Conservation (phyloP, 2,797 vertebrate genomes). For the Hemitrygon akajei region DNA sequence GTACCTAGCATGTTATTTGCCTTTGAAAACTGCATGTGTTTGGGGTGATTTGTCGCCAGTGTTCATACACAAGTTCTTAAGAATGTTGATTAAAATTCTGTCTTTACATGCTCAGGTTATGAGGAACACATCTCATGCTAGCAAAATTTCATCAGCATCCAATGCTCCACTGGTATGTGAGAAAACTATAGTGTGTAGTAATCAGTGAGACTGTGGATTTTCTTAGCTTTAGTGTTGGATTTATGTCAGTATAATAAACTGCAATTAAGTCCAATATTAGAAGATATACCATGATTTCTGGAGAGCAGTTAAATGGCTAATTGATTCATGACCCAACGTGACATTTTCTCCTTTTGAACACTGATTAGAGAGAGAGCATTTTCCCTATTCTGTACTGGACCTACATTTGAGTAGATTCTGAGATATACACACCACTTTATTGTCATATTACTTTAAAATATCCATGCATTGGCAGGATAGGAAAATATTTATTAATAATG, state of each 20-base stretch:
- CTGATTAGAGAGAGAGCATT: background rate
- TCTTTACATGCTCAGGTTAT: slow-evolving; percentile 64
- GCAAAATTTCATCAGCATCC: slow-evolving; percentile 60
- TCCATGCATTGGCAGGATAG: background rate
- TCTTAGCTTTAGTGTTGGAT: background rate
- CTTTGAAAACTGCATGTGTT: slow-evolving; percentile 4
- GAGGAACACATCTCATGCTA: slow-evolving; percentile 71
- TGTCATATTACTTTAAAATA: background rate
- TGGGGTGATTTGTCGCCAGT: background rate
- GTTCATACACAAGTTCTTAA: background rate
- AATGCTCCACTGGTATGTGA: slow-evolving; percentile 70
- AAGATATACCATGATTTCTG: background rate
- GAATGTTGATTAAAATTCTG: slow-evolving; percentile 19
- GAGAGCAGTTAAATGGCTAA: background rate
- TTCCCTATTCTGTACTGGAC: background rate
- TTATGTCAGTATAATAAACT: background rate
- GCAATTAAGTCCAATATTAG: background rate
- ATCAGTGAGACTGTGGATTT: too few relatives aligned
- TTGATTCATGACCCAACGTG: background rate
- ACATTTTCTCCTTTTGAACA: background rate
- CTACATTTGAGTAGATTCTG: background rate
- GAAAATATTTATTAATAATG: background rate
- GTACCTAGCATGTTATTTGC: background rate
- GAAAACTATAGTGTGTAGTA: background rate
- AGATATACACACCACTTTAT: background rate